phyloP scores from a whole-genome alignment of 2,113 vertebrate genomes.

The Enhydra lutris region DNA sequence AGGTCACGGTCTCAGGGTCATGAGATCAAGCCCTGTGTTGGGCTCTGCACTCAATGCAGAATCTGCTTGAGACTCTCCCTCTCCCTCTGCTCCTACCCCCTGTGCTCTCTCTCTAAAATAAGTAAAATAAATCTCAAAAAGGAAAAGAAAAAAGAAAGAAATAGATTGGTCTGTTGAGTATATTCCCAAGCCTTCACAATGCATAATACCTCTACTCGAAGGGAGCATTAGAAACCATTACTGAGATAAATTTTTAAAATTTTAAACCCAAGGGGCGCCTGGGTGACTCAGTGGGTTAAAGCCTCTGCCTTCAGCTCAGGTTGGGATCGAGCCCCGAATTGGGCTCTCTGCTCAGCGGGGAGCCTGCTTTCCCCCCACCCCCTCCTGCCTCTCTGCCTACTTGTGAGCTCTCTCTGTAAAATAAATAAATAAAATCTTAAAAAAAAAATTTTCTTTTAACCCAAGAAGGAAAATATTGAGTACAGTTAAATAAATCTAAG shows the following conservation, averaged over 20 bases:
- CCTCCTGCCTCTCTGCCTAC: no score
- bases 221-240: not conserved
- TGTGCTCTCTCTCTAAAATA: not conserved
- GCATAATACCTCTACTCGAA: not conserved
- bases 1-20: not conserved
- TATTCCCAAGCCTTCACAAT: not conserved
- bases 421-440: no score
- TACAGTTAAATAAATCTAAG: constrained; percentile 16
- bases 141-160: not conserved
- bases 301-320: no score
- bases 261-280: not conserved
- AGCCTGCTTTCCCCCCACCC: no score
- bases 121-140: not conserved
- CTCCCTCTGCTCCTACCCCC: not conserved
- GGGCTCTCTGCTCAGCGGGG: no score
- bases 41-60: not conserved
- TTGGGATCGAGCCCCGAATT: no score
- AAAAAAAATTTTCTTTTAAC: not conserved
- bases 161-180: not conserved
- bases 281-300: no score
- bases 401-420: no score
- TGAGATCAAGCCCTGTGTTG: not conserved
- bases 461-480: not conserved
- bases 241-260: not conserved
- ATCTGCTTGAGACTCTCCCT: not conserved